Base-by-base conservation (phyloP, 92 coral and sea anemone genomes). In the Epizoanthus stellaris region DNA sequence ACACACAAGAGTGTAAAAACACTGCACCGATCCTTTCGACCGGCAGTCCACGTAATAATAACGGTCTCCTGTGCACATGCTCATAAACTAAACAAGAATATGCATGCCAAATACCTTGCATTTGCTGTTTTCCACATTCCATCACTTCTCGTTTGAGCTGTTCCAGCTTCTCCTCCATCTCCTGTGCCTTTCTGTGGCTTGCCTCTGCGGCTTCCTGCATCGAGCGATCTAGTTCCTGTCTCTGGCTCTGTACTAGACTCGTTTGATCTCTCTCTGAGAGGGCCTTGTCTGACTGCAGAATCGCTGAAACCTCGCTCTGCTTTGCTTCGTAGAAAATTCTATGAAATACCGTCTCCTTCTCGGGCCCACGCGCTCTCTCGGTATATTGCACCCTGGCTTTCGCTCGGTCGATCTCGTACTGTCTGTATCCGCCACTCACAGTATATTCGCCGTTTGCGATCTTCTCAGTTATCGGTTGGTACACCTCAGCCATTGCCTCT, bases 271-370 rank as follows among this genome's bases (percentile, higher is more conserved):
- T 56, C 34, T 59, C 13, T 13, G 81, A 58, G 34, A 76, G 23
- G 68, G 81, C 81, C 14, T 76, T 76, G 64, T 76, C 81, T 36
- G 67, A 43, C n/a, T 76, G 81, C 6, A 76, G 81, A 76, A 76
- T 39, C 59, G 54, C 81, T 57, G 68, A 76, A 42, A 56, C 81
- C 60, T 76, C 81, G 21, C 53, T 14, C 49, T 11, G 38, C 45
- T 30, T 76, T 38, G 68, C 49, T 36, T 76, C 67, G n/a, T 56
- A 76, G 81, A 76, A 76, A 13, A 17, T 4, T 34, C 45, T 57
- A 17, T 76, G 81, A 76, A 76, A 76, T 4, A 76, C 81, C 16
- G 6, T 76, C 67, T 76, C 81, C n/a, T 58, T 76, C 45, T 76
- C 81, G 7, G 81, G 81, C 13, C 81, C 81, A 57, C 59, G 67